phyloP scores from a whole-genome alignment of 2,113 vertebrate genomes.

The Cavia aperea region DNA sequence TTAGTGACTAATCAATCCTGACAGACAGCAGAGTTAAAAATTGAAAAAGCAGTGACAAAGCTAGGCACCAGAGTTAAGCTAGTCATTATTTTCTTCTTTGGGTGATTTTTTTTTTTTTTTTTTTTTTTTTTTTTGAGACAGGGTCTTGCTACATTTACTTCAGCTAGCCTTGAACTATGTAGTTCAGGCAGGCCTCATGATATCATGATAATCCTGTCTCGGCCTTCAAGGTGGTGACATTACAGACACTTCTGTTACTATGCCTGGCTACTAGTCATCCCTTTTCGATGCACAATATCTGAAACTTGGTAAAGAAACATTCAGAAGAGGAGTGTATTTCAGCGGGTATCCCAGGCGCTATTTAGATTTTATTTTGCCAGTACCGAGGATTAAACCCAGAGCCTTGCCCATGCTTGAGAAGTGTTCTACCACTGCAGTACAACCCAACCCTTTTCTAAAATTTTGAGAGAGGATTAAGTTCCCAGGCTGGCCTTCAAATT shows the following conservation, averaged over 20 bases:
- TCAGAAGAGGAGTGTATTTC: background rate
- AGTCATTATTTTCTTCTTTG: background rate
- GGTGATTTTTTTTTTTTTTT: background rate
- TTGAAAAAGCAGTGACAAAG: background rate
- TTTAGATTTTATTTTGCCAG: background rate
- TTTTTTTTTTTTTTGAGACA: background rate
- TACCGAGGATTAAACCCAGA: background rate
- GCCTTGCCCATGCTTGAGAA: background rate
- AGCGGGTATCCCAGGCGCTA: background rate
- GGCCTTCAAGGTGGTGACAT: background rate
- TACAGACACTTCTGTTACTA: background rate
- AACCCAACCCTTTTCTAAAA: background rate
- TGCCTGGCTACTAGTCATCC: background rate
- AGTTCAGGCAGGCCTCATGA: background rate
- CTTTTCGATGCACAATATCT: background rate
- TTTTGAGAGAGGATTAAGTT: background rate
- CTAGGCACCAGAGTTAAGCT: background rate
- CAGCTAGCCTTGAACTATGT: background rate
- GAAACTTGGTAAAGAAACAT: background rate
- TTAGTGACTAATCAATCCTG: background rate
- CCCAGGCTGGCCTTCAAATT: background rate
- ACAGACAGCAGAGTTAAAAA: constrained; percentile 1
- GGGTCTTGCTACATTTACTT: background rate
- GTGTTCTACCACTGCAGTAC: background rate
- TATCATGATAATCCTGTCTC: background rate